phyloP scores from a whole-genome alignment of 2,113 vertebrate genomes.

The Pithys albifrons region DNA sequence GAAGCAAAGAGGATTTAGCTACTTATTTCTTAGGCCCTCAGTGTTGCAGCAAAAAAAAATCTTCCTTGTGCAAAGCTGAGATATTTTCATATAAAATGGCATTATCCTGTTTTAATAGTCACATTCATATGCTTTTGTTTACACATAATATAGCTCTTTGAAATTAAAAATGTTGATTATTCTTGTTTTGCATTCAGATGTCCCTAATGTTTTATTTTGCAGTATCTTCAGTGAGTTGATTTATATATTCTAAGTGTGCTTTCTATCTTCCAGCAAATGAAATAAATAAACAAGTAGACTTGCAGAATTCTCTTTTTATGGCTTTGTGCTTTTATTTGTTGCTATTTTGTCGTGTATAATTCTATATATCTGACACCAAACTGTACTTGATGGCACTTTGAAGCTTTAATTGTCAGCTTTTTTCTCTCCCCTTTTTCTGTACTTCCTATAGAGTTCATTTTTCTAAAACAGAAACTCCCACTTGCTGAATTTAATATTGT shows the following conservation, averaged over 20 bases:
- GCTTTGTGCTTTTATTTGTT: slow-evolving; percentile 39
- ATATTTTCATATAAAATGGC: background rate
- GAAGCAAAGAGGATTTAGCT: background rate
- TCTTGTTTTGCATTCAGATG: slow-evolving; percentile 8
- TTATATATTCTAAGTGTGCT: background rate
- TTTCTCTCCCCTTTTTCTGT: background rate
- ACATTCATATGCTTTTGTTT: slow-evolving; percentile 52
- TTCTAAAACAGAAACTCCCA: background rate
- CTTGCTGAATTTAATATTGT: slow-evolving; percentile 31
- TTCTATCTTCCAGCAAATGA: background rate
- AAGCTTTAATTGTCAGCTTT: slow-evolving; percentile 49
- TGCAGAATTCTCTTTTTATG: slow-evolving; percentile 31
- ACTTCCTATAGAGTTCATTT: background rate
- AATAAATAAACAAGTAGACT: slow-evolving; percentile 54
- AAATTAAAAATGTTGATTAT: slow-evolving; percentile 59
- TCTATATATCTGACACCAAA: slow-evolving; percentile 36
- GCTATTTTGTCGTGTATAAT: slow-evolving; percentile 19
- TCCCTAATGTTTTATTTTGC: slow-evolving; percentile 12
- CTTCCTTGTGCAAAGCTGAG: background rate
- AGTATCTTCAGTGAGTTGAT: background rate
- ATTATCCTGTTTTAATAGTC: slow-evolving; percentile 21
- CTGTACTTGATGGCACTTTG: slow-evolving; percentile 36
- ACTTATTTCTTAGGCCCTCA: background rate
- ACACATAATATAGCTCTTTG: slow-evolving; percentile 4
- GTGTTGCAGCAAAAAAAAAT: background rate